Conservation (phyloP, 2,113 vertebrate species). For the Corvus hawaiiensis region DNA sequence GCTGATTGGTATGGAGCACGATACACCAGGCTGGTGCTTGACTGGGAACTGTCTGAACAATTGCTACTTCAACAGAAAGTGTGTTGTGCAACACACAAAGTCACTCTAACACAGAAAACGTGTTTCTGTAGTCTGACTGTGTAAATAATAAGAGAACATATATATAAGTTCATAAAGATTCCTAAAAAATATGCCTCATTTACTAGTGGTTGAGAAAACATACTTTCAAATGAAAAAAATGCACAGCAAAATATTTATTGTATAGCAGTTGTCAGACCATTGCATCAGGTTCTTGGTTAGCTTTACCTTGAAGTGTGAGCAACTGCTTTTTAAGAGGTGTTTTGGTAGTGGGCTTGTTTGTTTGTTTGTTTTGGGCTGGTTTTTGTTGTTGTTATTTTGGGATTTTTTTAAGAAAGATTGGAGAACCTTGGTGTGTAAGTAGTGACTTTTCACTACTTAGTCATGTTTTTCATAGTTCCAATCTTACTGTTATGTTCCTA, state of each 20-base stretch:
- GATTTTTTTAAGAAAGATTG: not conserved
- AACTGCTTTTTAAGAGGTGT: not conserved
- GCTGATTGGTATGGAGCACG: not conserved
- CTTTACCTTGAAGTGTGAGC: not conserved
- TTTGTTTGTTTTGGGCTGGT: not conserved
- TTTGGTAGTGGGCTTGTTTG: not conserved
- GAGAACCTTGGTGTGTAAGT: not conserved
- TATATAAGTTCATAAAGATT: not conserved
- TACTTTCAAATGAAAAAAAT: not conserved
- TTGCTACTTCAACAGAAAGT: not conserved
- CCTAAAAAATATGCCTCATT: not conserved
- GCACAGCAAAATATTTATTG: not conserved
- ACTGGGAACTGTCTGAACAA: not conserved
- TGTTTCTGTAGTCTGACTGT: not conserved
- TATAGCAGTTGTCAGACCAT: not conserved
- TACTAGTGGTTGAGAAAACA: not conserved
- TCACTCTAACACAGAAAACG: not conserved
- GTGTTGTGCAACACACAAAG: not conserved
- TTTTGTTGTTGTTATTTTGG: not conserved
- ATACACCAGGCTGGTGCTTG: not conserved
- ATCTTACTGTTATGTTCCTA: not conserved
- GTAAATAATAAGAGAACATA: not conserved
- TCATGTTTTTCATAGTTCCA: accelerated
- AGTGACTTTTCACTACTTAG: not conserved
- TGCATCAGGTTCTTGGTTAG: not conserved